Base-by-base conservation (phyloP, 2,888 invertebrate species). In the Melieria picta region DNA sequence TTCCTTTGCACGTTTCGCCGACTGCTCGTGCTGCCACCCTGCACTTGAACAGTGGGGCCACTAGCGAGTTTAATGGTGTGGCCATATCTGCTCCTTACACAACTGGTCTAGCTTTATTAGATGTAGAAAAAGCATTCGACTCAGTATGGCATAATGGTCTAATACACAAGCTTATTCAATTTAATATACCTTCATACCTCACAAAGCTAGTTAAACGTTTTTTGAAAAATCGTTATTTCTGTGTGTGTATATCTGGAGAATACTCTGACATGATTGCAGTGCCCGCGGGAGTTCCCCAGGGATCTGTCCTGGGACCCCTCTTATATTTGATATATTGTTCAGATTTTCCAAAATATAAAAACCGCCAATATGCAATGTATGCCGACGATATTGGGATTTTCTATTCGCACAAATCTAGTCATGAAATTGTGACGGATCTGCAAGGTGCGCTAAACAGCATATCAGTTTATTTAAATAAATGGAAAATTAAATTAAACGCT, bases 291-390 rank as follows among this genome's bases (percentile, higher is more conserved):
- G 61, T 69, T 10, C 62, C 68, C 9, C 62, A 69, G 52, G 68
- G 62, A 43, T 69, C 68, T 5, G 68, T 69, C 6, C n/a, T 69
- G 2, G 62, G 68, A 4, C 62, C 62, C 5, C 5, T 69, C n/a
- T 55, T 69, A 4, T 69, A 52, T 55, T 55, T 50, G n/a, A 69
- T 69, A 7, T 62, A n/a, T n/a, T 62, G 48, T 4, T 55, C 66
- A 45, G 57, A 66, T 57, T n/a, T 66, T 1, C 52, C 56, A 30
- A 13, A 7, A 30, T 10, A 30, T 56, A 30, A 56, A n/a, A 56
- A 56, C 13, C 10, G 62, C 16, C 47, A 47, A 4, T 47, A 62
- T 47, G 16, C 62, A 43, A 62, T 62, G 62, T 46, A 62, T 47
- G 61, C 61, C 9, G 46, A 62, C 46, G 61, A 62, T 13, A 62